phyloP scores from a whole-genome alignment of 1,140 invertebrate genomes.

The Drosophila mojavensis region DNA sequence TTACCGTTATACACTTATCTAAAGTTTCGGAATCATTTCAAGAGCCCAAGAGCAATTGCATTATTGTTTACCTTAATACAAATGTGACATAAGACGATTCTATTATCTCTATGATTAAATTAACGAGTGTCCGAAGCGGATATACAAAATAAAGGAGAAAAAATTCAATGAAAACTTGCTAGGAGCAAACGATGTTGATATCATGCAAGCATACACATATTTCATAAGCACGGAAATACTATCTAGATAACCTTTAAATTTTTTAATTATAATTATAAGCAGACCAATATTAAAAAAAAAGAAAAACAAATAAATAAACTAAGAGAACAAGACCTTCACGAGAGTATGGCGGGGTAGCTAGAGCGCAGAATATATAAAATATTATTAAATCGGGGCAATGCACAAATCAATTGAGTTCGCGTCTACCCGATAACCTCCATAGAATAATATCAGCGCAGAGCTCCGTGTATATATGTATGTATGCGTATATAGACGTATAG shows the following conservation, averaged over 20 bases:
- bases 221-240: slow-evolving; percentile 31
- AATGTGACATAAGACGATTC: slow-evolving; percentile 45
- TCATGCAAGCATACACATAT: slow-evolving; percentile 14
- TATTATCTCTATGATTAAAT: slow-evolving; percentile 66
- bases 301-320: slow-evolving; percentile 6
- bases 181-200: slow-evolving; percentile 3
- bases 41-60: slow-evolving; percentile 31
- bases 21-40: slow-evolving; percentile 10
- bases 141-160: slow-evolving; percentile 50
- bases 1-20: slow-evolving; percentile 12
- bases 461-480: background rate
- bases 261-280: slow-evolving; percentile 60
- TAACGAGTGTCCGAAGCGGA: slow-evolving; percentile 67
- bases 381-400: slow-evolving; percentile 35
- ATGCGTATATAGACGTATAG: background rate
- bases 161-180: background rate
- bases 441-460: slow-evolving; percentile 66
- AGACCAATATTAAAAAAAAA: slow-evolving; percentile 27
- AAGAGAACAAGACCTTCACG: slow-evolving; percentile 1
- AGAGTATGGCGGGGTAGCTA: background rate
- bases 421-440: slow-evolving; percentile 67
- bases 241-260: slow-evolving; percentile 50
- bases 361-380: background rate
- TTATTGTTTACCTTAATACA: slow-evolving; percentile 46
- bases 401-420: slow-evolving; percentile 67